Base-by-base conservation (phyloP, 2,888 invertebrate species). In the Vesta saturnalis region DNA sequence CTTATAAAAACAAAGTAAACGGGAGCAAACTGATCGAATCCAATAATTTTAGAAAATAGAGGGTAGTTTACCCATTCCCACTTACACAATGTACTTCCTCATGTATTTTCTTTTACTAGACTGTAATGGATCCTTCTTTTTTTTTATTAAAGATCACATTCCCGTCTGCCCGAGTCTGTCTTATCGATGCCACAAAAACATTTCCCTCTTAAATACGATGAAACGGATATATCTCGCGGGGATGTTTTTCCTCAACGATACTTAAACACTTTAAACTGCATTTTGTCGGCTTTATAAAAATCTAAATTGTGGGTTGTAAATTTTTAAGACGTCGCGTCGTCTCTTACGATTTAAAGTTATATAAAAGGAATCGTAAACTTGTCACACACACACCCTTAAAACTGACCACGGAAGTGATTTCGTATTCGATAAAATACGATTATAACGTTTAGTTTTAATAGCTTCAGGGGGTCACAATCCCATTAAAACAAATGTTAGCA, bases 121-220 rank as follows among this genome's bases (percentile, higher is more conserved):
- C 64, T 22, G 71, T 72, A 69, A 72, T 72, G 71, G 71, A 72
- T 69, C 69, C n/a, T 39, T n/a, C 39, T 64, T 59, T 61, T 64
- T 63, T 72, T 67, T 72, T 52, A 72, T 72, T 69, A 64, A 66
- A 69, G 69, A 69, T 71, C 67, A 67, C 64, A 63, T 63, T 65
- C 62, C 60, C n/a, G 49, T 49, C 39, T 59, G 62, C 57, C 66
- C 58, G 69, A 66, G 69, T 56, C 60, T 67, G 60, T 59, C 70
- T 70, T 67, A 70, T 70, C 67, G 64, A 64, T 64, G 59, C 56
- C 69, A 23, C 65, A 69, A 69, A 69, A 69, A 69, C 62, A 64
- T 60, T 56, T 60, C 64, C 47, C 58, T 35, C 46, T 56, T 18
- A 60, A 57, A 56, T 61, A 67, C 60, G 54, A 43, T 30, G 65